These are phyloP conservation scores for Phrynocephalus guinanensis DNA, from an alignment of 2,797 vertebrate species.

Conservation along the genomic window DNA sequence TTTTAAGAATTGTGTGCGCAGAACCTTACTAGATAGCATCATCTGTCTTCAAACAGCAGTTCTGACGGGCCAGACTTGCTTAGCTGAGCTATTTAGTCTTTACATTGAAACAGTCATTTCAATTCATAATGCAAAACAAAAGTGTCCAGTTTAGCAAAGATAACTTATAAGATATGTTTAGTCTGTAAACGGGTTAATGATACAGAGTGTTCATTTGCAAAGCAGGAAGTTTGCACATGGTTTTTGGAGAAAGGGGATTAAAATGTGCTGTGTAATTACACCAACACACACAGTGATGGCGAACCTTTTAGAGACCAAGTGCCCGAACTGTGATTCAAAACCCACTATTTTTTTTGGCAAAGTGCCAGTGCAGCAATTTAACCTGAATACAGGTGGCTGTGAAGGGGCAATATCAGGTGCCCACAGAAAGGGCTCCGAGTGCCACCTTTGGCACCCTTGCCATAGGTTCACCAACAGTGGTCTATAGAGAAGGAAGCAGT, in stretches of 20 bases:
- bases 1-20: conserved; percentile 33
- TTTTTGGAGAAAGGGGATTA: neutral
- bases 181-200: neutral
- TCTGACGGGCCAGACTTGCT: neutral
- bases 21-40: conserved; percentile 14
- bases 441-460: too few species aligned
- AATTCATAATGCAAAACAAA: conserved; percentile 32
- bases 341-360: too few species aligned
- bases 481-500: neutral
- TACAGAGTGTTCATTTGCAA: neutral
- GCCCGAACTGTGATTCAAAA: too few species aligned
- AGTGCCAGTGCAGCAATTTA: too few species aligned
- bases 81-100: conserved; percentile 29
- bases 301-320: too few species aligned
- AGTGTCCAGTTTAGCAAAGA: conserved; percentile 13
- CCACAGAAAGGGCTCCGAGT: too few species aligned
- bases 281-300: neutral
- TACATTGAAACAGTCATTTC: conserved; percentile 5
- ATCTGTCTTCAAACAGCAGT: conserved; percentile 19
- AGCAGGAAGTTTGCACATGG: neutral
- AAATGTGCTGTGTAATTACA: neutral
- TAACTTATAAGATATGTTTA: conserved; percentile 3
- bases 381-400: too few species aligned
- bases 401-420: too few species aligned
- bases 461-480: too few species aligned